phyloP scores from a whole-genome alignment of 2,888 invertebrate species.

The Tenodera sinensis region DNA sequence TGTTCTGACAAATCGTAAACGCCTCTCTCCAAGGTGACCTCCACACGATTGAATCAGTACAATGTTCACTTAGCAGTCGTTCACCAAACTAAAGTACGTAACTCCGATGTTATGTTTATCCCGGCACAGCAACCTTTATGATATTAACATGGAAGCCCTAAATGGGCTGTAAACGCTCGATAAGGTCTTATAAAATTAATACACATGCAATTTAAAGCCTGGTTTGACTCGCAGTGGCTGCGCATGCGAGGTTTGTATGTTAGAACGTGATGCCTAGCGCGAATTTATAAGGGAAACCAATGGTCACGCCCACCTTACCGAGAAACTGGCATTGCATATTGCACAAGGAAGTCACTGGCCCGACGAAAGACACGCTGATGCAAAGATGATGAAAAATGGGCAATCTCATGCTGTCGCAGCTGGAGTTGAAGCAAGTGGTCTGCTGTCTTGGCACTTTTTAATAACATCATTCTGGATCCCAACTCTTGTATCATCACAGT shows the following conservation, averaged over 20 bases:
- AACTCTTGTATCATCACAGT: background rate
- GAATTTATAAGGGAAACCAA: background rate
- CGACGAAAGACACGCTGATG: background rate
- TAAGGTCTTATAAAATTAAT: background rate
- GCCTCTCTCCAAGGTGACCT: constrained; percentile 26
- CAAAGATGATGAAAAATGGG: background rate
- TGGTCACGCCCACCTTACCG: background rate
- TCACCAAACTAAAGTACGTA: background rate
- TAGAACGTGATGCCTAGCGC: background rate
- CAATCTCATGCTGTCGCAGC: background rate
- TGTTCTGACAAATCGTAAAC: constrained; percentile 17
- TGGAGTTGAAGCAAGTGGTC: background rate
- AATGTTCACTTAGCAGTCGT: background rate
- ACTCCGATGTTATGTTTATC: too few species aligned
- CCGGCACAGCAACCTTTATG: too few species aligned
- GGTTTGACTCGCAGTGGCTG: background rate
- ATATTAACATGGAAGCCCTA: too few species aligned
- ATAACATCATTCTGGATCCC: background rate
- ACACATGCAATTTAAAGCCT: background rate
- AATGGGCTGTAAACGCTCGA: too few species aligned
- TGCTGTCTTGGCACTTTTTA: background rate
- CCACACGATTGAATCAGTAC: background rate
- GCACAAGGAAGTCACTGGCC: background rate
- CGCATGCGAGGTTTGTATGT: background rate
- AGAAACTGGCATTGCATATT: background rate